phyloP scores from a whole-genome alignment of 2,797 vertebrate genomes.

The Apogon talboti region DNA sequence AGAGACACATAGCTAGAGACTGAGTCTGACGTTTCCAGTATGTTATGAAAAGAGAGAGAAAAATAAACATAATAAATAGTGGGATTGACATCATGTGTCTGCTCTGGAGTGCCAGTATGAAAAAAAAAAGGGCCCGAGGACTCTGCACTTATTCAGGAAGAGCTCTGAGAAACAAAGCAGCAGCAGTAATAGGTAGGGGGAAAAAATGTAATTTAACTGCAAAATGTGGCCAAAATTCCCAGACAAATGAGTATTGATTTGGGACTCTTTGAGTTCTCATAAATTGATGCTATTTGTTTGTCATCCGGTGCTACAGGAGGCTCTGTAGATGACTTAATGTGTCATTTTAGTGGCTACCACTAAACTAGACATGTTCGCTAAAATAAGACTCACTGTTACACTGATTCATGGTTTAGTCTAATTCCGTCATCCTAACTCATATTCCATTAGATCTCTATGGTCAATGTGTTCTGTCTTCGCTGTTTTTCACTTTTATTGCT shows the following conservation, averaged over 20 bases:
- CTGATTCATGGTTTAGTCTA: slow-evolving; percentile 47
- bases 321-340: not conserved
- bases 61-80: slow-evolving; percentile 78
- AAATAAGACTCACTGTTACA: slow-evolving; percentile 22
- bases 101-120: slow-evolving; percentile 37
- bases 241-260: slow-evolving; percentile 6
- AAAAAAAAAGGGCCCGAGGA: slow-evolving; percentile 22
- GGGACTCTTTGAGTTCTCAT: not conserved
- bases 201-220: slow-evolving; percentile 28
- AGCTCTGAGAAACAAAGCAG: slow-evolving; percentile 41
- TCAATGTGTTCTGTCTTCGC: slow-evolving; percentile 52
- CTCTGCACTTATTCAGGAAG: slow-evolving; percentile 42
- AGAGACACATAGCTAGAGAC: slow-evolving; percentile 69
- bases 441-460: slow-evolving; percentile 65
- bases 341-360: not conserved
- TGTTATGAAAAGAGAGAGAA: slow-evolving; percentile 68
- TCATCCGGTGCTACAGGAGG: slow-evolving; percentile 12
- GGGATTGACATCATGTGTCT: slow-evolving; percentile 78
- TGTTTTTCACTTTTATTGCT: slow-evolving; percentile 52
- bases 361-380: not conserved
- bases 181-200: slow-evolving; percentile 2
- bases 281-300: slow-evolving; percentile 6
- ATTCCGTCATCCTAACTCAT: slow-evolving; percentile 31
- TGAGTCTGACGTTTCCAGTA: slow-evolving; percentile 68
- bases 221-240: slow-evolving; percentile 4